Conservation (phyloP, 1,140 invertebrate species). For the Aphelinus certus region DNA sequence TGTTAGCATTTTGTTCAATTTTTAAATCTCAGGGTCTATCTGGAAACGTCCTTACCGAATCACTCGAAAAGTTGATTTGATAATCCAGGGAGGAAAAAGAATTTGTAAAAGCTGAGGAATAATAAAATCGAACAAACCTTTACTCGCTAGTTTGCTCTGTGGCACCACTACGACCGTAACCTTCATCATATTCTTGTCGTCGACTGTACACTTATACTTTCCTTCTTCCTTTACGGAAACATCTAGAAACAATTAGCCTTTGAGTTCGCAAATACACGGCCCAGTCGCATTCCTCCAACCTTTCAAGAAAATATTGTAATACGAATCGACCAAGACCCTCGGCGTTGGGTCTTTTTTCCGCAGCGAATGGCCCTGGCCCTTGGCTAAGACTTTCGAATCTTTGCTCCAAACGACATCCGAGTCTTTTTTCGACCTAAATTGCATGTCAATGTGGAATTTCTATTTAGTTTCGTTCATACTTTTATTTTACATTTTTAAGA, state of each 20-base stretch:
- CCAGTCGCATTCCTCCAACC: slow-evolving; percentile 38
- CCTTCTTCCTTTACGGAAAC: slow-evolving; percentile 66
- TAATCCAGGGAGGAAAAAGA: too few relatives aligned
- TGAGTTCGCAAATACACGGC: too few relatives aligned
- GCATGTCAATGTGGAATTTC: too few relatives aligned
- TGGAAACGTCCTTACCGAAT: too few relatives aligned
- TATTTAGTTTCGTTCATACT: neutral
- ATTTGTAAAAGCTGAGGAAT: too few relatives aligned
- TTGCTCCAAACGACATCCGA: slow-evolving; percentile 65
- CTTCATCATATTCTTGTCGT: slow-evolving; percentile 66
- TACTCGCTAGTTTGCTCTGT: slow-evolving; percentile 60
- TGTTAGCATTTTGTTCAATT: too few relatives aligned
- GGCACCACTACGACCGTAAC: slow-evolving; percentile 63
- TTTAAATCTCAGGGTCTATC: too few relatives aligned
- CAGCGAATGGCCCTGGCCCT: slow-evolving; percentile 58
- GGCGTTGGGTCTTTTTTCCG: slow-evolving; percentile 60
- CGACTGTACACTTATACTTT: slow-evolving; percentile 68
- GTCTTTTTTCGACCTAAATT: slow-evolving; percentile 56
- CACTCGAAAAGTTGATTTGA: too few relatives aligned
- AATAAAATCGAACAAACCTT: slow-evolving; percentile 52
- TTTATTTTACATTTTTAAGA: neutral
- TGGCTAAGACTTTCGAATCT: slow-evolving; percentile 58
- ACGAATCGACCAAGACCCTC: slow-evolving; percentile 66
- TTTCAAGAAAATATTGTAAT: slow-evolving; percentile 68
- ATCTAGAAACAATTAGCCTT: slow-evolving; percentile 47